Percentiles rank a stretch among this genome's conserved stretches.
phyloP scores from a whole-genome alignment of 1,140 invertebrate species.

The Panagrolaimus sp. region DNA sequence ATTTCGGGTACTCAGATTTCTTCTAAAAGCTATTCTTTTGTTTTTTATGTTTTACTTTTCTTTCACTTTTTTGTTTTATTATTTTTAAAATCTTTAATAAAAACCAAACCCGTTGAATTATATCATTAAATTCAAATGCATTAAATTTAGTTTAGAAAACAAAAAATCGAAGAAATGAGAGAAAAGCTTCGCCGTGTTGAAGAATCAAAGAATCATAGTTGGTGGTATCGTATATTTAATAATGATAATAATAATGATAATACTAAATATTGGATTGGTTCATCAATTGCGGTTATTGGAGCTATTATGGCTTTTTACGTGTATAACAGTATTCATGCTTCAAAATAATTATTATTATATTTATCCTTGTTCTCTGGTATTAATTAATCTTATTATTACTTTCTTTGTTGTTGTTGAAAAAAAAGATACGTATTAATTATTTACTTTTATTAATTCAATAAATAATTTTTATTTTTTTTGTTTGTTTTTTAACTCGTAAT shows the following conservation, averaged over 20 bases:
- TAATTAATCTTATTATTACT: too few relatives aligned
- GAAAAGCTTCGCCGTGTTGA: conserved; percentile 18
- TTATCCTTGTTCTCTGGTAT: not conserved
- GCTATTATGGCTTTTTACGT: conserved; percentile 19
- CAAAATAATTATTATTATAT: conserved; percentile 8
- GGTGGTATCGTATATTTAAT: not conserved
- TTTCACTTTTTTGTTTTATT: too few relatives aligned
- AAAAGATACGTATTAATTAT: too few relatives aligned
- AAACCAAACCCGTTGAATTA: not conserved
- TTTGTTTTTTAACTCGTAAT: too few relatives aligned
- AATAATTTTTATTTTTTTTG: too few relatives aligned
- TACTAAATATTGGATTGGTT: not conserved
- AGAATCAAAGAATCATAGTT: not conserved
- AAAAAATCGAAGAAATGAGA: conserved; percentile 20
- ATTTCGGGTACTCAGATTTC: too few relatives aligned
- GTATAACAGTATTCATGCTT: conserved; percentile 7
- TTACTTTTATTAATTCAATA: too few relatives aligned
- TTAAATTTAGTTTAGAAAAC: conserved; percentile 27
- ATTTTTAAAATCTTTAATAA: too few relatives aligned
- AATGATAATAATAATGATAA: conserved; percentile 8
- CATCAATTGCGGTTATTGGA: conserved; percentile 4
- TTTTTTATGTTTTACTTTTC: too few relatives aligned
- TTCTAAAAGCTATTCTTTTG: too few relatives aligned
- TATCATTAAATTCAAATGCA: not conserved
- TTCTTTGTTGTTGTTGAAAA: too few relatives aligned